A percentile compares a stretch with the other conserved stretches of the same genome.
These are phyloP conservation scores for Apogon hyalosoma DNA, from an alignment of 2,797 vertebrate species.

Conservation along the genomic window DNA sequence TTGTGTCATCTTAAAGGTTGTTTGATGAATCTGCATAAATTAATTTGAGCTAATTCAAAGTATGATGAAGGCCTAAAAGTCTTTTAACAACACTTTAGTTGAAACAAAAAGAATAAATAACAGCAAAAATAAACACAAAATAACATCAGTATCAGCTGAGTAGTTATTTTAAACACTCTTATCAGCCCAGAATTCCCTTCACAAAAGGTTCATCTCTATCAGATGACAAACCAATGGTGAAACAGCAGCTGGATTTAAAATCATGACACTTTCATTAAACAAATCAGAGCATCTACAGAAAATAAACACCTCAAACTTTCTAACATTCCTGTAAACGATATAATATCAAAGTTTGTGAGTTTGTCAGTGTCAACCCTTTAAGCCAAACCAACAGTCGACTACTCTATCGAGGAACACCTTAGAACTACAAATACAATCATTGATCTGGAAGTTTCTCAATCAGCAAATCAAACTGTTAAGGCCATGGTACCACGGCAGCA, in stretches of 20 bases:
- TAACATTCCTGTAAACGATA: conserved; percentile 11
- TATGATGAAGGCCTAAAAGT: too few species aligned
- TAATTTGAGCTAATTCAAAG: too few species aligned
- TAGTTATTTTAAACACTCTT: too few species aligned
- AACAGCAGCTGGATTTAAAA: conserved; percentile 19
- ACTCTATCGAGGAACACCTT: conserved; percentile 11
- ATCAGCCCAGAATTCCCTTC: too few species aligned
- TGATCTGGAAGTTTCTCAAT: conserved; percentile 1
- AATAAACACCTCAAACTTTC: conserved; percentile 7
- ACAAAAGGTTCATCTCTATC: background rate
- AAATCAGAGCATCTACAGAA: conserved; percentile 1
- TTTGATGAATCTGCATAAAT: too few species aligned
- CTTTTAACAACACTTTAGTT: too few species aligned
- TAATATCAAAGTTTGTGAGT: conserved; percentile 18
- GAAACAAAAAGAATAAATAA: too few species aligned
- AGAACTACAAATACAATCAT: conserved; percentile 46
- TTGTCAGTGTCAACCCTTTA: background rate
- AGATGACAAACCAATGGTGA: conserved; percentile 21
- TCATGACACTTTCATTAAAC: background rate
- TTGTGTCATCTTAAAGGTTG: too few species aligned
- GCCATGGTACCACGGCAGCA: conserved; percentile 20
- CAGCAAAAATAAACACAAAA: too few species aligned
- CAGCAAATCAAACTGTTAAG: background rate
- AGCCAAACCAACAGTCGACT: conserved; percentile 19
- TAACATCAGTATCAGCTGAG: too few species aligned